phyloP scores from a whole-genome alignment of 2,888 invertebrate genomes.

The Serrognathus titanus region DNA sequence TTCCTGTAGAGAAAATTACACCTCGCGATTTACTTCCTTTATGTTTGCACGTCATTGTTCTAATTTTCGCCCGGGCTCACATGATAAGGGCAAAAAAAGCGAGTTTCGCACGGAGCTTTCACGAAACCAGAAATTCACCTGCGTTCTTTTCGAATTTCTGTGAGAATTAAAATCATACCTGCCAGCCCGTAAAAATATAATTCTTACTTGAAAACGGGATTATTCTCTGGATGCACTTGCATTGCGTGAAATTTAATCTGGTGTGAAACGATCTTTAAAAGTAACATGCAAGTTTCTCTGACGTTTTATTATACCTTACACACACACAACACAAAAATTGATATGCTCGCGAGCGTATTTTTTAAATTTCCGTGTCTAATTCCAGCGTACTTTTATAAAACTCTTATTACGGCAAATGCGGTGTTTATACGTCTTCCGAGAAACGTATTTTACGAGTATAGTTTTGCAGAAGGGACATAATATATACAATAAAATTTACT shows the following conservation, averaged over 20 bases:
- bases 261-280: conserved; percentile 21
- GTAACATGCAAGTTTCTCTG: neutral
- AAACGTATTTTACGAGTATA: conserved; percentile 35
- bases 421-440: conserved; percentile 29
- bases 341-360: too few relatives aligned
- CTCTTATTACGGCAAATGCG: conserved; percentile 15
- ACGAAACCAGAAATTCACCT: neutral
- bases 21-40: neutral
- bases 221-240: neutral
- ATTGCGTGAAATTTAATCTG: conserved; percentile 16
- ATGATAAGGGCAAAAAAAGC: neutral
- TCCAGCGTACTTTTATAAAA: neutral
- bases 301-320: too few relatives aligned
- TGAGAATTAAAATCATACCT: neutral
- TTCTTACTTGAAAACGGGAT: neutral
- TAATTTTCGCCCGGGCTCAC: neutral
- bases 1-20: conserved; percentile 1
- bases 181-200: neutral
- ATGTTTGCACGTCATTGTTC: neutral
- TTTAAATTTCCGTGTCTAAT: too few relatives aligned
- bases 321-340: too few relatives aligned
- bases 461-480: conserved; percentile 41
- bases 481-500: conserved; percentile 36
- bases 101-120: neutral
- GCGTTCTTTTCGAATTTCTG: neutral